Evolutionary conservation across 2,888 invertebrate species (phyloP).

Genomic region (Neria commutata): DNA sequence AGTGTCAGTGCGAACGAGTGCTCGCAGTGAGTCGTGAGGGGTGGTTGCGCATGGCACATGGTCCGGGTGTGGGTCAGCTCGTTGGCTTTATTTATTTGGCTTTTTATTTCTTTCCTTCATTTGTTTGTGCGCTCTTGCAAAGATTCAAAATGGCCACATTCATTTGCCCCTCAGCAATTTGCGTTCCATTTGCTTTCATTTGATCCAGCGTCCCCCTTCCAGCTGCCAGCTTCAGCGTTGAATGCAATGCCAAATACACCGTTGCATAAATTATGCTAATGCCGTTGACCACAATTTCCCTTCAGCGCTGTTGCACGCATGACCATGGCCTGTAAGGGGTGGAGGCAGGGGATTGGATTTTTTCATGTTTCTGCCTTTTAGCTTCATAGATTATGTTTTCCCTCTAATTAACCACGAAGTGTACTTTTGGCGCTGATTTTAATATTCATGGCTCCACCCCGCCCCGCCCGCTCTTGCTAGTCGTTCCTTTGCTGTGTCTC

Average conservation of each 20-base stretch:
- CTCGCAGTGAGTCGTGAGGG: too few species aligned
- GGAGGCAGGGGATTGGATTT: too few species aligned
- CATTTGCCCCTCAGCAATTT: neutral
- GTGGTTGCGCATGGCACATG: too few species aligned
- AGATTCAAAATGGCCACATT: neutral
- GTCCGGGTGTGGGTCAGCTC: neutral
- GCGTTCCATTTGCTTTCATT: neutral
- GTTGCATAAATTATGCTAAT: slow-evolving; percentile 11
- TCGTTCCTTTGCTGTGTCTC: neutral
- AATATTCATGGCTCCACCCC: neutral
- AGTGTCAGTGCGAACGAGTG: too few species aligned
- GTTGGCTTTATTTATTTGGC: neutral
- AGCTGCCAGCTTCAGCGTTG: neutral
- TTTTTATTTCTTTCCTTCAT: neutral
- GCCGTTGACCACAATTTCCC: slow-evolving; percentile 17
- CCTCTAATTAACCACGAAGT: neutral
- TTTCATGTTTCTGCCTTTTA: neutral
- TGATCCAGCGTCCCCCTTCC: neutral
- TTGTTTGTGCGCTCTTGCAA: neutral
- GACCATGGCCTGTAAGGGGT: neutral
- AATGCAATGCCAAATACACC: neutral
- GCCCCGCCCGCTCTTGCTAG: too few species aligned
- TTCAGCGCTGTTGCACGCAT: slow-evolving; percentile 6
- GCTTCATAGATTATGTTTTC: too few species aligned
- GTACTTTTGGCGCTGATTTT: neutral